A percentile compares a stretch with the other conserved stretches of the same genome.
Conservation (phyloP, 2,113 vertebrate species). For the Oncorhynchus nerka region DNA sequence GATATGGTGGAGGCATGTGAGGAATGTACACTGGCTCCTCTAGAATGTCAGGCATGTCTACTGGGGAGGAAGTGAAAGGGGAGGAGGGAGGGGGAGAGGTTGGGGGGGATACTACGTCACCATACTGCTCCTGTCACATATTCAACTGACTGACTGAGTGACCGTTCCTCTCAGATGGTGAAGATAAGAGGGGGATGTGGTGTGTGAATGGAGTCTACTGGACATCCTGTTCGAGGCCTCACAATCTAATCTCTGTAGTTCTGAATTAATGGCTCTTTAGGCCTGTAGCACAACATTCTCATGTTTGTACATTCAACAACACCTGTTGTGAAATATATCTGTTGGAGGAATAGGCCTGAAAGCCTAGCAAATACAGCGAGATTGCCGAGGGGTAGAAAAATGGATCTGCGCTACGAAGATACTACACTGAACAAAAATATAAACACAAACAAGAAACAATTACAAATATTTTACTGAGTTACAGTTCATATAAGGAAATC, state of each 20-base stretch:
- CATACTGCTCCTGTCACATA: slow-evolving; percentile 29
- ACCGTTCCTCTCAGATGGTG: slow-evolving; percentile 31
- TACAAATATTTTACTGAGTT: too few relatives aligned
- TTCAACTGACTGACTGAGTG: slow-evolving; percentile 39
- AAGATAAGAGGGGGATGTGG: slow-evolving; percentile 17
- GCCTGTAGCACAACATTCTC: not conserved
- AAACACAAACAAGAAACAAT: too few relatives aligned
- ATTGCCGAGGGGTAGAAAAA: too few relatives aligned
- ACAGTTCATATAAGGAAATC: too few relatives aligned
- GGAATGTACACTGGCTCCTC: slow-evolving; percentile 67
- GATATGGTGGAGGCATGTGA: slow-evolving; percentile 11
- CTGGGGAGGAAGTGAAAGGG: slow-evolving; percentile 43
- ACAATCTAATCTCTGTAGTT: not conserved
- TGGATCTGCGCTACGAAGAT: too few relatives aligned
- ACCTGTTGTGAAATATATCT: not conserved
- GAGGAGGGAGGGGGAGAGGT: too few relatives aligned
- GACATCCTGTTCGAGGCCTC: too few relatives aligned
- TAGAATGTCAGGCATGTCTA: slow-evolving; percentile 69
- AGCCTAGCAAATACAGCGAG: too few relatives aligned
- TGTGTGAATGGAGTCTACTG: slow-evolving; percentile 26
- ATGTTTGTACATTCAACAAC: not conserved
- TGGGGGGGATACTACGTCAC: slow-evolving; percentile 1
- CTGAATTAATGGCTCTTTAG: slow-evolving; percentile 16
- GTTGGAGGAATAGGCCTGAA: too few relatives aligned
- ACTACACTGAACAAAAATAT: too few relatives aligned